phyloP scores from a whole-genome alignment of 2,113 vertebrate genomes.

The Phaetusa simplex region DNA sequence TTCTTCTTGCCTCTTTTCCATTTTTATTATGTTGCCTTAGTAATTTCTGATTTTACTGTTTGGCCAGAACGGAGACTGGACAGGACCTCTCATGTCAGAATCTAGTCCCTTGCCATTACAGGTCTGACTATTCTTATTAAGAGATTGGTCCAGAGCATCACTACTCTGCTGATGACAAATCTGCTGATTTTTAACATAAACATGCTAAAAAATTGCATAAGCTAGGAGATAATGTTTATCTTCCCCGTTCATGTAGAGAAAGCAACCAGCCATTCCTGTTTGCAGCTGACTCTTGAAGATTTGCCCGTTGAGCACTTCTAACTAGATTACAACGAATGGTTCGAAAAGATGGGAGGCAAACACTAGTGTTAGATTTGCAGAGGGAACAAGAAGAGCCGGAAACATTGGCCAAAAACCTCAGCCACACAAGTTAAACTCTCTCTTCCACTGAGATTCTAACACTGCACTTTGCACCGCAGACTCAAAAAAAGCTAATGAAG shows the following conservation, averaged over 20 bases:
- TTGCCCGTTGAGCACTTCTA: background rate
- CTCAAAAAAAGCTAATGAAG: background rate
- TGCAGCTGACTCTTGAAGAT: background rate
- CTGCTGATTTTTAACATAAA: background rate
- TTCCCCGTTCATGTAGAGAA: background rate
- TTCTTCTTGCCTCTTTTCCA: background rate
- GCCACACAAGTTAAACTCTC: background rate
- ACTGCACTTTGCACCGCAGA: background rate
- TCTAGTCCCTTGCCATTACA: background rate
- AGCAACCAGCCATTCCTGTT: background rate
- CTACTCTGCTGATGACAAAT: background rate
- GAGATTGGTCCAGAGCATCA: background rate
- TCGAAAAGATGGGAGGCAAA: background rate
- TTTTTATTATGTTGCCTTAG: background rate
- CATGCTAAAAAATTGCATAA: background rate
- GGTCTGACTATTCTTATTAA: background rate
- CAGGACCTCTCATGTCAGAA: background rate
- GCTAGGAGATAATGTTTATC: background rate
- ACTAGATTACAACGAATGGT: background rate
- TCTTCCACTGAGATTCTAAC: background rate
- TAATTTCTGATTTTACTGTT: background rate
- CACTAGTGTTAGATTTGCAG: background rate
- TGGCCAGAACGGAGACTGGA: rapidly evolving
- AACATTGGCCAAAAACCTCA: background rate
- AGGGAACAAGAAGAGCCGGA: background rate